phyloP scores from a whole-genome alignment of 2,888 invertebrate species.

The Pharmacophagus antenor region DNA sequence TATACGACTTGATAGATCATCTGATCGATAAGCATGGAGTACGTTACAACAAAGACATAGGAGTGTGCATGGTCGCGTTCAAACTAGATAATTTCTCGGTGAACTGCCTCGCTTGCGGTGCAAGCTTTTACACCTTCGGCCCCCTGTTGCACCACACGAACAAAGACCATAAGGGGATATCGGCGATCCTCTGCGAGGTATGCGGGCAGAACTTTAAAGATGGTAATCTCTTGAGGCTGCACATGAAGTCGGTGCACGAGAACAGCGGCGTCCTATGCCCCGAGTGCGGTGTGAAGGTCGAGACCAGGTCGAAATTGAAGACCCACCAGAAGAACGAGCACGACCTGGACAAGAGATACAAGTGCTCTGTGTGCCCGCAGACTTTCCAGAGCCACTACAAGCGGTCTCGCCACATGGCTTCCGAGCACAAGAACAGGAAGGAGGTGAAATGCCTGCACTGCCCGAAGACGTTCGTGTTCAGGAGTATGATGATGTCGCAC shows the following conservation, averaged over 20 bases:
- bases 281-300: conserved; percentile 72
- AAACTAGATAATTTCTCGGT: conserved; percentile 62
- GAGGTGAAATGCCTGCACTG: conserved; percentile 71
- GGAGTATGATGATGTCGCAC: conserved; percentile 75
- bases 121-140: conserved; percentile 66
- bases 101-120: conserved; percentile 61
- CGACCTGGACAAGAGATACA: conserved; percentile 72
- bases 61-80: conserved; percentile 67
- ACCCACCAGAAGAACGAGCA: conserved; percentile 71
- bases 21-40: conserved; percentile 55
- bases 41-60: conserved; percentile 64
- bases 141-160: conserved; percentile 68
- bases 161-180: conserved; percentile 69
- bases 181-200: conserved; percentile 65
- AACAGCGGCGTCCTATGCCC: conserved; percentile 60
- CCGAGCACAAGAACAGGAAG: conserved; percentile 62
- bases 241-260: conserved; percentile 65
- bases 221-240: conserved; percentile 51
- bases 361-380: conserved; percentile 69
- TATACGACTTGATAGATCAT: conserved; percentile 67
- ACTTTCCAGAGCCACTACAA: conserved; percentile 68
- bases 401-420: conserved; percentile 65
- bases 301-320: conserved; percentile 69
- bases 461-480: conserved; percentile 68
- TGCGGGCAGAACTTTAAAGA: conserved; percentile 74